Base-by-base conservation (phyloP, 1,140 invertebrate species). In the Chelonus insularis region DNA sequence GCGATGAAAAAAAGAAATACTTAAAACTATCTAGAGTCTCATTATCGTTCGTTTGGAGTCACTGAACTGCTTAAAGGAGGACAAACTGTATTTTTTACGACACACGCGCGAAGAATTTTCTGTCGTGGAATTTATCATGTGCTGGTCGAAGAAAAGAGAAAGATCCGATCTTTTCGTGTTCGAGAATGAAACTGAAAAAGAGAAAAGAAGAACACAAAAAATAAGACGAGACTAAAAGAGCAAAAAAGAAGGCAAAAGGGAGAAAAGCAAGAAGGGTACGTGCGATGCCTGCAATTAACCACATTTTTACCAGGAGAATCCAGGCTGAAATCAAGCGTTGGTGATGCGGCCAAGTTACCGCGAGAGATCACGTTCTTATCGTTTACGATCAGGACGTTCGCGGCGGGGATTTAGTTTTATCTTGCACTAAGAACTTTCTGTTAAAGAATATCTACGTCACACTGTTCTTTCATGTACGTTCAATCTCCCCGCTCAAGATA, bases 241-340 rank as follows among this genome's bases (percentile, higher is more conserved):
- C 11, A 29, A 57, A 23, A 57, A 29, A 4, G 21, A 16, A 29
- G 11, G 23, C 8, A 32, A 32, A 8, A 16, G 23, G 20, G 29
- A 18, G 21, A 16, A 25, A 23, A 56, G n/a, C 7, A 14, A 56
- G 21, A 48, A 43, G 45, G 32, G 48, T 52, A 43, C 23, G 21
- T 43, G 37, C 36, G 37, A 60, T 60, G 50, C 34, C 16, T 16
- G 57, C 51, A 60, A 60, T 60, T 54, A 60, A 54, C 59, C n/a
- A 54, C 47, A 61, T 61, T 61, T 61, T 61, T 61, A 52, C 9
- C 32, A 29, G 34, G 45, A 55, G 41, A 9, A 21, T 7, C 57
- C 21, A 11, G 20, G 47, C 52, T 43, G 48, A 52, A 52, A 59
- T 50, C 5, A 14, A 37, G 12, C 32, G 16, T 39, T 32, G 7